Conservation (phyloP, 2,113 vertebrate species). For the Crotalus tigris region DNA sequence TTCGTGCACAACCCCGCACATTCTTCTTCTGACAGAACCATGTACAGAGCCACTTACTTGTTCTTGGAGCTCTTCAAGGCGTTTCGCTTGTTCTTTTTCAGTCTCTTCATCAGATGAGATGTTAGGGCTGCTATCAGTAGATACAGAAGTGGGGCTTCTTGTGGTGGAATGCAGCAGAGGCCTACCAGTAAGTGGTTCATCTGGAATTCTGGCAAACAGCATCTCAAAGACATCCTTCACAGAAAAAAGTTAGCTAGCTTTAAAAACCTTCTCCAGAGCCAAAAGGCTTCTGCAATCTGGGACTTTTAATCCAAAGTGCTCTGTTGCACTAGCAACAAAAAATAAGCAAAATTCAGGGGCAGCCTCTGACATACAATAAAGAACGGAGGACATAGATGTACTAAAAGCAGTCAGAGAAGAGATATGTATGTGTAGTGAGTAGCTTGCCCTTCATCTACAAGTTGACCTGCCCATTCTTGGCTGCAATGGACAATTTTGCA, state of each 20-base stretch:
- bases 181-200: conserved; percentile 62
- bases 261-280: conserved; percentile 2
- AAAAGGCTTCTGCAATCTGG: not conserved
- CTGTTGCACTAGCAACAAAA: not conserved
- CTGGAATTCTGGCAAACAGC: conserved; percentile 79
- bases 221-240: conserved; percentile 88
- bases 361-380: not conserved
- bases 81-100: conserved; percentile 63
- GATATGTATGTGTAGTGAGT: not conserved
- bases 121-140: conserved; percentile 68
- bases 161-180: conserved; percentile 9
- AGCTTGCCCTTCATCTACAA: not conserved
- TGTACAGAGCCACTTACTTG: conserved; percentile 66
- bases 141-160: conserved; percentile 41
- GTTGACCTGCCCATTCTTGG: not conserved
- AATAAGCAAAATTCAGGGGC: not conserved
- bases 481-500: not conserved
- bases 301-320: not conserved
- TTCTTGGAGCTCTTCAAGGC: conserved; percentile 75
- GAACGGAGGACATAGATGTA: not conserved
- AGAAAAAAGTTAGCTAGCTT: conserved; percentile 5
- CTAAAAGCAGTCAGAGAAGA: not conserved
- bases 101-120: conserved; percentile 73
- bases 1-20: not conserved
- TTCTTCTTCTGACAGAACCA: not conserved